Evolutionary conservation across 2,888 invertebrate genomes (phyloP).

Genomic region (Osedax fenrisi): DNA sequence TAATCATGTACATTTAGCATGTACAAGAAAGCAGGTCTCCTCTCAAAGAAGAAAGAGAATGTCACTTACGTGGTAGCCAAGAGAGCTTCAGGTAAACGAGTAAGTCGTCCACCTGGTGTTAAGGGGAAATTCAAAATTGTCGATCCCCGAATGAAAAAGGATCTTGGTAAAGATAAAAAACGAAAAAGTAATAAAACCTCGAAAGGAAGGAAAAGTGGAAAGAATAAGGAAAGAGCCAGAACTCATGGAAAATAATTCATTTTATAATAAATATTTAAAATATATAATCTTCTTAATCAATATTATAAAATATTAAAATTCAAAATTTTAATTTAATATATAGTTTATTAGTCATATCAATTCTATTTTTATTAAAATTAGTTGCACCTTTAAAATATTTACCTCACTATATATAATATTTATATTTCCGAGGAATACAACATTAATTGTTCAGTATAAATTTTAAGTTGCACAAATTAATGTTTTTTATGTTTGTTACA

Average conservation of each 20-base stretch:
- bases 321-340: too few species aligned
- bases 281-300: too few species aligned
- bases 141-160: conserved; percentile 89
- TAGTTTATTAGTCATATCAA: too few species aligned
- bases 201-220: neutral
- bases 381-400: too few species aligned
- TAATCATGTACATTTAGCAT: conserved; percentile 56
- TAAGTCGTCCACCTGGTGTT: conserved; percentile 69
- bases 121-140: conserved; percentile 88
- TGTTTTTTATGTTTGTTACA: too few species aligned
- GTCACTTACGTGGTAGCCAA: conserved; percentile 85
- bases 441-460: too few species aligned
- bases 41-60: conserved; percentile 66
- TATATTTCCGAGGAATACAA: too few species aligned
- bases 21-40: conserved; percentile 73
- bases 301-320: too few species aligned
- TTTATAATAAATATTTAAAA: too few species aligned
- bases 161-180: conserved; percentile 46
- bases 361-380: too few species aligned
- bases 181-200: neutral
- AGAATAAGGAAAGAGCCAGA: neutral
- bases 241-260: neutral
- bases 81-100: conserved; percentile 62
- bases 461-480: too few species aligned
- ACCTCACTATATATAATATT: too few species aligned